Percentiles rank a stretch among this genome's conserved stretches.
Evolutionary conservation across 1,140 invertebrate species (phyloP).

Genomic region (Pachyrhynchus sulphureomaculatus): DNA sequence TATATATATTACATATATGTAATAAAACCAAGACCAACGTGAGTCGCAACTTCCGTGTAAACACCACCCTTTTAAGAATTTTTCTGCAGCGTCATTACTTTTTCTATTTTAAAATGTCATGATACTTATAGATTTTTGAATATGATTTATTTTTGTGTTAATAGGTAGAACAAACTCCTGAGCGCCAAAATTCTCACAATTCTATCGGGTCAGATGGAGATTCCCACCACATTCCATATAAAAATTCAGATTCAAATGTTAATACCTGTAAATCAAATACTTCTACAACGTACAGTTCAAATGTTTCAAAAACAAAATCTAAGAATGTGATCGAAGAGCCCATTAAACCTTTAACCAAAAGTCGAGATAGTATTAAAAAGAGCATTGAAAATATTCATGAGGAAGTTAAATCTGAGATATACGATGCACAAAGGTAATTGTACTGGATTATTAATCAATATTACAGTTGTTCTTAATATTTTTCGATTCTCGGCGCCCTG

Average conservation of each 20-base stretch:
- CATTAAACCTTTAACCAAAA: slow-evolving; percentile 40
- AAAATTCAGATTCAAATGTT: slow-evolving; percentile 1
- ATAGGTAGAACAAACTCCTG: neutral
- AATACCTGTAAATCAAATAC: neutral
- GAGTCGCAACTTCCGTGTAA: too few species aligned
- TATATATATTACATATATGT: too few species aligned
- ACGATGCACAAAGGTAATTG: slow-evolving; percentile 16
- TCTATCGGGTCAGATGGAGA: slow-evolving; percentile 36
- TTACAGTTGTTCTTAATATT: neutral
- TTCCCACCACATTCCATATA: neutral
- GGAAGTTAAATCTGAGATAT: slow-evolving; percentile 38
- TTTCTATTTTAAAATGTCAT: too few species aligned
- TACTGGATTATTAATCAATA: neutral
- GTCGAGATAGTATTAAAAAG: slow-evolving; percentile 36
- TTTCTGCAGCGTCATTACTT: too few species aligned
- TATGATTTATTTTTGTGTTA: too few species aligned
- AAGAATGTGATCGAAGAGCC: slow-evolving; percentile 37
- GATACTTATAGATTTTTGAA: too few species aligned
- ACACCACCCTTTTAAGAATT: too few species aligned
- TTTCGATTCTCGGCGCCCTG: too few species aligned
- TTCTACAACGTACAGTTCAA: slow-evolving; percentile 6
- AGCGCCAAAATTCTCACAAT: slow-evolving; percentile 16
- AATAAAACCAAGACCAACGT: too few species aligned
- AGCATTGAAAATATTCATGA: slow-evolving; percentile 44
- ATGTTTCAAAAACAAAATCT: slow-evolving; percentile 18